These are phyloP conservation scores for Cyphomyrmex costatus DNA, from an alignment of 1,140 invertebrate species.

Conservation along the genomic window DNA sequence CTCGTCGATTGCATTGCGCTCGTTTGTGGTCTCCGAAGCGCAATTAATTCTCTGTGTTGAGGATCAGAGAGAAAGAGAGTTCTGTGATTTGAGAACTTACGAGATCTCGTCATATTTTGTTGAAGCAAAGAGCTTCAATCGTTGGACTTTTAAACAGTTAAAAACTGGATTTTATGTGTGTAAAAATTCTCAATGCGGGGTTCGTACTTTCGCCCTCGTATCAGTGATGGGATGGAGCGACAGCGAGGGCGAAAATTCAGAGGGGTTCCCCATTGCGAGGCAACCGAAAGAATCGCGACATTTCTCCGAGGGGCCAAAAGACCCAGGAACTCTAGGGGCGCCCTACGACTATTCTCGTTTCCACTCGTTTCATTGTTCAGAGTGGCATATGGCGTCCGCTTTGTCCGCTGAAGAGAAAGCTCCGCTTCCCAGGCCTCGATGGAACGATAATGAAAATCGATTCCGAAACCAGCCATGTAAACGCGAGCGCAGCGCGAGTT, in stretches of 20 bases:
- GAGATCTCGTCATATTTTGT: background rate
- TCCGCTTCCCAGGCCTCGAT: constrained; percentile 43
- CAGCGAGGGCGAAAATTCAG: constrained; percentile 34
- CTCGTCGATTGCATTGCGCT: constrained; percentile 33
- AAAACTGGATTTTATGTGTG: constrained; percentile 7
- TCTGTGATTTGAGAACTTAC: background rate
- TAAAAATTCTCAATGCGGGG: constrained; percentile 3
- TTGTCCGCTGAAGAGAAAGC: constrained; percentile 57
- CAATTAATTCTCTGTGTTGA: background rate
- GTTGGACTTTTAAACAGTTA: background rate
- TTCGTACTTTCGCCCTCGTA: constrained; percentile 25
- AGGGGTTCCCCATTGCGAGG: constrained; percentile 57
- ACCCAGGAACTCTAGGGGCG: constrained; percentile 41
- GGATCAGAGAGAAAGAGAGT: background rate
- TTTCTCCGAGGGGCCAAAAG: constrained; percentile 58
- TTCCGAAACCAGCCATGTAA: constrained; percentile 41
- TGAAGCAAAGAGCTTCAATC: background rate
- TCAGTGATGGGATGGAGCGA: constrained; percentile 16
- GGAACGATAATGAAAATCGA: constrained; percentile 60
- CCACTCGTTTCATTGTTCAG: constrained; percentile 69
- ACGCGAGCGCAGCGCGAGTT: constrained; percentile 3
- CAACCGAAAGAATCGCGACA: constrained; percentile 70
- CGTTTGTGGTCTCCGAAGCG: constrained; percentile 18
- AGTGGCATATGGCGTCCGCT: constrained; percentile 73
- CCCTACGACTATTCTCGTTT: constrained; percentile 72